A percentile compares a stretch with the other conserved stretches of the same genome.
These are phyloP conservation scores for Drosophila virilis DNA, from an alignment of 1,140 invertebrate genomes.

Conservation along the genomic window DNA sequence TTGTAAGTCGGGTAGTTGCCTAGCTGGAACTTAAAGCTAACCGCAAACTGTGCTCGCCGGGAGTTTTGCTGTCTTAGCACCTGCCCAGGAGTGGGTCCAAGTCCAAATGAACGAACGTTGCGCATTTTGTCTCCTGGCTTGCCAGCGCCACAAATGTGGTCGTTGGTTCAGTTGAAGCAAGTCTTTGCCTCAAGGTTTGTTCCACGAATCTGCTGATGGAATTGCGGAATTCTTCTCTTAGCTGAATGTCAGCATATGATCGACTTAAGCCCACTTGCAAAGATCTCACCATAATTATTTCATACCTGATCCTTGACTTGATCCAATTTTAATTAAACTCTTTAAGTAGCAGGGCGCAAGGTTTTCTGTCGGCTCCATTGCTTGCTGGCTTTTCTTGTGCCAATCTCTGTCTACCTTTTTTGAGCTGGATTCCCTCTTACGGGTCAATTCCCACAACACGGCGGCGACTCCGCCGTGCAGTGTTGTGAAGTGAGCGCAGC, in stretches of 20 bases:
- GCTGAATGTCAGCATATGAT: not conserved
- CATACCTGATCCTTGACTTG: not conserved
- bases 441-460: conserved; percentile 57
- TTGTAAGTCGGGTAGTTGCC: conserved; percentile 33
- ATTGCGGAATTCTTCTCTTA: not conserved
- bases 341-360: not conserved
- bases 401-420: not conserved
- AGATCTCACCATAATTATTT: not conserved
- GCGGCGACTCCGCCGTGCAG: conserved; percentile 27
- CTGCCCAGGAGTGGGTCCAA: not conserved
- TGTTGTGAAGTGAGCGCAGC: conserved; percentile 70
- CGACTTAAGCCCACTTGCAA: no score
- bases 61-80: conserved; percentile 40
- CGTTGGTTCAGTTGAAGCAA: no score
- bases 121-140: conserved; percentile 18
- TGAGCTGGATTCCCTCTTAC: not conserved
- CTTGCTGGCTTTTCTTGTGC: not conserved
- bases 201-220: conserved; percentile 5
- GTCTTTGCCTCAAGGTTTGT: not conserved
- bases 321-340: not conserved
- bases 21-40: conserved; percentile 67
- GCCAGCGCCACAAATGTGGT: no score
- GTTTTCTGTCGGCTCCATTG: not conserved
- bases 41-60: conserved; percentile 56
- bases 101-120: conserved; percentile 14